A percentile compares a stretch with the other conserved stretches of the same genome.
Conservation (phyloP, 2,113 vertebrate genomes). For the Tachysurus vachellii region DNA sequence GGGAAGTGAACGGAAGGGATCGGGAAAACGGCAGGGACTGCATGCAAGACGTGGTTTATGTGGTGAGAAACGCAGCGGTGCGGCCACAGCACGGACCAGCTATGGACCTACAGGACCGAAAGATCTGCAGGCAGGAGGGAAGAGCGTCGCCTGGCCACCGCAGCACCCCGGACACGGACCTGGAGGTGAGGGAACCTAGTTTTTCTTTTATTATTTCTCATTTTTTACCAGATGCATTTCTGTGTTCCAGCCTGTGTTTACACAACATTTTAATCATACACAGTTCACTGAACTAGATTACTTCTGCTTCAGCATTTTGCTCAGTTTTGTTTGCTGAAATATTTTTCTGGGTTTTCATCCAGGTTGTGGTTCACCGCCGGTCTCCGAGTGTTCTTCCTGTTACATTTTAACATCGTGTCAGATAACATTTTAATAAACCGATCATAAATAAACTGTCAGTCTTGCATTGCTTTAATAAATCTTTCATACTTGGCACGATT, state of each 20-base stretch:
- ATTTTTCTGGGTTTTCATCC: neutral
- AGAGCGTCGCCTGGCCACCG: slow-evolving; percentile 81
- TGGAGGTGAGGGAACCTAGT: slow-evolving; percentile 74
- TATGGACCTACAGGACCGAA: slow-evolving; percentile 75
- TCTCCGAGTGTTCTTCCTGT: neutral
- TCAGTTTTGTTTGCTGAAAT: neutral
- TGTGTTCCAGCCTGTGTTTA: too few relatives aligned
- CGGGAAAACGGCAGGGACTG: slow-evolving; percentile 75
- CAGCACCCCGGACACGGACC: slow-evolving; percentile 90
- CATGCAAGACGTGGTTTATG: slow-evolving; percentile 66
- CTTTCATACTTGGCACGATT: neutral
- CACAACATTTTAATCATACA: neutral
- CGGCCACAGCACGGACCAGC: slow-evolving; percentile 68
- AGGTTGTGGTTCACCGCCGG: neutral
- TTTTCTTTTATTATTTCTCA: neutral
- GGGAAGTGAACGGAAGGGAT: slow-evolving; percentile 85
- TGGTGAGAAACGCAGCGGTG: slow-evolving; percentile 55
- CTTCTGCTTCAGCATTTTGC: neutral
- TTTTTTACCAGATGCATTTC: neutral
- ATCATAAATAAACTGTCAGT: neutral
- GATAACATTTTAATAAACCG: neutral
- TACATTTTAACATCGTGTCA: neutral
- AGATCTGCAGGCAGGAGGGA: slow-evolving; percentile 79
- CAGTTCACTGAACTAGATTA: neutral
- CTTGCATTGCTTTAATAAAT: neutral